phyloP scores from a whole-genome alignment of 64 coral and sea anemone genomes.

The Trachythela sp. region DNA sequence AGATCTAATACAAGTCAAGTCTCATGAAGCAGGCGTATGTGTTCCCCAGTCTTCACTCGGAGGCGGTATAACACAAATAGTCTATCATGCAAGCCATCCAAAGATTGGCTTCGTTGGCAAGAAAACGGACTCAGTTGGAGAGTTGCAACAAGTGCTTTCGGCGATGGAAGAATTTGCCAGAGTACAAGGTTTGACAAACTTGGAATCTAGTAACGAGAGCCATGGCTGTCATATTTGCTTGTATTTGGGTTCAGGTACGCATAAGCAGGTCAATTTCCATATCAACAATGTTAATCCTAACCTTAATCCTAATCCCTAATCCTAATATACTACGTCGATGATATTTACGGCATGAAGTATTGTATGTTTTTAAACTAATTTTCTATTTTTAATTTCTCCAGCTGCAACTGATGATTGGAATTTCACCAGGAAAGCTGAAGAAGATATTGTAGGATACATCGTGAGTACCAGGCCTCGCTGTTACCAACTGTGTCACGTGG shows the following conservation, averaged over 20 bases:
- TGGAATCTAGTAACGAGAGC: conserved; percentile 25
- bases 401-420: no score
- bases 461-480: no score
- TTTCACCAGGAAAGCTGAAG: no score
- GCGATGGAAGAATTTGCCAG: conserved; percentile 38
- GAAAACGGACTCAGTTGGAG: neutral
- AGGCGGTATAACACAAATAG: neutral
- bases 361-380: no score
- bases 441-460: no score
- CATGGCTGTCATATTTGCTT: conserved; percentile 77
- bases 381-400: neutral
- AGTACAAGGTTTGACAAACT: conserved; percentile 49
- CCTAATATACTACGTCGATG: no score
- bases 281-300: no score
- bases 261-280: no score
- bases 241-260: neutral
- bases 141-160: neutral
- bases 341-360: no score
- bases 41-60: neutral
- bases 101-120: neutral
- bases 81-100: conserved; percentile 53
- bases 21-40: neutral
- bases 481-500: no score
- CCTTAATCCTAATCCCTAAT: no score
- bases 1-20: neutral